Base-by-base conservation (phyloP, 2,797 vertebrate species). In the Neomorphus geoffroyi region DNA sequence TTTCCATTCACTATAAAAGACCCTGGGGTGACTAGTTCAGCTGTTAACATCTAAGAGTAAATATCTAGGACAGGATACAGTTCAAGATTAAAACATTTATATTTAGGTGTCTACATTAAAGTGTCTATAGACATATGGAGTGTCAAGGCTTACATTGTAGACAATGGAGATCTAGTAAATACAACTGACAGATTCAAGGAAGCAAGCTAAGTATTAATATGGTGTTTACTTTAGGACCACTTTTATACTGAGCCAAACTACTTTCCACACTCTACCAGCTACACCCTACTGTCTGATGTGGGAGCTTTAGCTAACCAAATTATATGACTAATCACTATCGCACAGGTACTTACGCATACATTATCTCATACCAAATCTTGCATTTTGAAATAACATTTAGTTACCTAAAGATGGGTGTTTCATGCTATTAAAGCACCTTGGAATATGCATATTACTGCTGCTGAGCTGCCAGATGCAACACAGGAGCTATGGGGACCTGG, bases 11-110 rank as follows among this genome's bases (percentile, higher is more conserved):
- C 19, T 62, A 12, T 30, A 69, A 80, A 79, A 84, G 48, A 67
- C 51, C 48, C 50, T 64, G 54, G 35, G 24, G 33, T 90, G 53
- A 75, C 8, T 48, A 81, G 16, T 23, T 81, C 33, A 86, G 50
- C 35, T 88, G 18, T 70, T 86, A 93, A 66, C 23, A 86, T 90
- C 69, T 60, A 70, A 82, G 39, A 91, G n/a, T 86, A 92, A 92
- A 86, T 91, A 93, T 73, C 62, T 91, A 80, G 64, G 67, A 27
- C 81, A 93, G 16, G 23, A 85, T 41, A 57, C 10, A 48, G 13
- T 50, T 92, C 39, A 88, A 90, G 50, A 81, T 30, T 61, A 54
- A 88, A 93, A 65, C 51, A 60, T 32, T 77, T 72, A 24, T 60
- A 73, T 71, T 83, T 92, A 93, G 16, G 5, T 37, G 45, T 69